Conservation (phyloP, 1,140 invertebrate species). For the Goniozus legneri region DNA sequence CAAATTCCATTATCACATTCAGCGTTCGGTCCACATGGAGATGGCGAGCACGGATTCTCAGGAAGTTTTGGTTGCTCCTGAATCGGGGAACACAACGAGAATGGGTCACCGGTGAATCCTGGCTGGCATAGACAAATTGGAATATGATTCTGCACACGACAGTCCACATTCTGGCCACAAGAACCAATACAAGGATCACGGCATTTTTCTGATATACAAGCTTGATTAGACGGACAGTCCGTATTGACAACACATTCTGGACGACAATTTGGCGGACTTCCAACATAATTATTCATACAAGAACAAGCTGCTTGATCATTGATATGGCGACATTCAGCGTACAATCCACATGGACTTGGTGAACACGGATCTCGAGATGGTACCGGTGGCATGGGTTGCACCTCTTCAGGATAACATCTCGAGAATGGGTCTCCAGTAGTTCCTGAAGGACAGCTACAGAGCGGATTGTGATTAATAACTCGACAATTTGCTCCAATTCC, state of each 20-base stretch:
- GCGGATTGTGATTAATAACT: slow-evolving; percentile 72
- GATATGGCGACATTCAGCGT: slow-evolving; percentile 53
- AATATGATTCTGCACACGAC: slow-evolving; percentile 73
- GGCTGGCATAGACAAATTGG: slow-evolving; percentile 67
- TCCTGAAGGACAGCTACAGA: slow-evolving; percentile 66
- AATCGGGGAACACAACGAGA: slow-evolving; percentile 57
- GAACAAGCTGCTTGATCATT: slow-evolving; percentile 59
- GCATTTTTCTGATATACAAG: slow-evolving; percentile 65
- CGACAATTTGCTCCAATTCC: slow-evolving; percentile 72
- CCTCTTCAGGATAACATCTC: slow-evolving; percentile 49
- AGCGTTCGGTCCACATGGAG: slow-evolving; percentile 75
- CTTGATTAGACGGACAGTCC: slow-evolving; percentile 54
- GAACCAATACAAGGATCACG: slow-evolving; percentile 67
- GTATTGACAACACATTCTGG: slow-evolving; percentile 59
- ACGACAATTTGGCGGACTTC: slow-evolving; percentile 57
- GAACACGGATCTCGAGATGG: slow-evolving; percentile 44
- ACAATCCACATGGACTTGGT: slow-evolving; percentile 56
- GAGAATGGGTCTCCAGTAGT: slow-evolving; percentile 72
- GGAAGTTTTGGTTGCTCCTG: slow-evolving; percentile 42
- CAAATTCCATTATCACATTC: slow-evolving; percentile 72
- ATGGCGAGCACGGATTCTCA: slow-evolving; percentile 70
- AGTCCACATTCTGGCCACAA: slow-evolving; percentile 68
- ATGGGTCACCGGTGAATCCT: slow-evolving; percentile 65
- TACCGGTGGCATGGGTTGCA: slow-evolving; percentile 24
- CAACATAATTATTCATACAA: slow-evolving; percentile 57